A percentile compares a stretch with the other conserved stretches of the same genome.
Conservation (phyloP, 2,113 vertebrate species). For the Dicentrarchus labrax region DNA sequence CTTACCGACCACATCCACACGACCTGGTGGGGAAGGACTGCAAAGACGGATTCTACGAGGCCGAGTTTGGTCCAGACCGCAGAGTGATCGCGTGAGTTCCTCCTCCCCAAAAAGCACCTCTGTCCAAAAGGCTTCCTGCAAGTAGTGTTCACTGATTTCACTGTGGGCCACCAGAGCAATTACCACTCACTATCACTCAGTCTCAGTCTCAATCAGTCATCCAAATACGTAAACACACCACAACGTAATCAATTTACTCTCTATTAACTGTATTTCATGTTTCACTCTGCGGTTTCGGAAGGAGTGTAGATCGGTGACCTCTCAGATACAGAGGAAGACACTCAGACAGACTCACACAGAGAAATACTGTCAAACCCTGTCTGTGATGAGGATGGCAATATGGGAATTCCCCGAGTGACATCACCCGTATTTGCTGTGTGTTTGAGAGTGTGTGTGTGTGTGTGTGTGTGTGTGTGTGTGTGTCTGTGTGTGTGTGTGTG, state of each 20-base stretch:
- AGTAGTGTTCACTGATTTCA: too few relatives aligned
- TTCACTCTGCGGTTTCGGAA: conserved; percentile 48
- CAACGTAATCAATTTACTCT: conserved; percentile 20
- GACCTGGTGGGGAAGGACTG: conserved; percentile 98
- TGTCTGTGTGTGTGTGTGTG: conserved; percentile 14
- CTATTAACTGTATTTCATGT: conserved; percentile 39
- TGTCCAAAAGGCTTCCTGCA: not conserved
- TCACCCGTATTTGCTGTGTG: conserved; percentile 62
- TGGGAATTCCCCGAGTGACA: conserved; percentile 88
- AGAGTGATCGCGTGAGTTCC: conserved; percentile 93
- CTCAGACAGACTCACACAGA: conserved; percentile 30
- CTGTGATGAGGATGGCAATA: conserved; percentile 87
- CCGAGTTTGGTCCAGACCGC: conserved; percentile 95
- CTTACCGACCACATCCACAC: conserved; percentile 96
- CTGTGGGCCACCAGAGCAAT: too few relatives aligned
- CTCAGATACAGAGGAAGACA: conserved; percentile 29
- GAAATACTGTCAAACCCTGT: conserved; percentile 74
- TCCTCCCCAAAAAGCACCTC: not conserved
- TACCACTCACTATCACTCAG: too few relatives aligned
- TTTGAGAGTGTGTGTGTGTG: conserved; percentile 42
- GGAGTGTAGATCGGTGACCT: conserved; percentile 13
- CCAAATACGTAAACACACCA: conserved; percentile 2
- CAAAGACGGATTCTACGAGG: conserved; percentile 96
- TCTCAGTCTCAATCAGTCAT: conserved; percentile 28
- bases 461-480: conserved; percentile 32